Percentiles rank a stretch among this genome's conserved stretches.
Evolutionary conservation across 2,113 vertebrate genomes (phyloP).

Genomic region (Engraulis encrasicolus): DNA sequence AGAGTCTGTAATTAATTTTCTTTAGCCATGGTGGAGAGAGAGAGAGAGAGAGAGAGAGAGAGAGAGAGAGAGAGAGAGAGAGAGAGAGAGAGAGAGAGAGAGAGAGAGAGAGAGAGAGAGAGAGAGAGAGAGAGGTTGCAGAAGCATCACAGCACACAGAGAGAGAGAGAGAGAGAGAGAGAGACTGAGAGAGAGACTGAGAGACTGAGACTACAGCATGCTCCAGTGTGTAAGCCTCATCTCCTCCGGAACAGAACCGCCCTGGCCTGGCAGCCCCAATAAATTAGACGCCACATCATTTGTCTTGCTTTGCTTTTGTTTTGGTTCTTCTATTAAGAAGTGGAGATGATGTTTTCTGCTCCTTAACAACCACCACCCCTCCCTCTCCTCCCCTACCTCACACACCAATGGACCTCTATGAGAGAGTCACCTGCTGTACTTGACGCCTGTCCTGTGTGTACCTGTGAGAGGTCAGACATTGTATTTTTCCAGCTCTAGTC

Average conservation of each 20-base stretch:
- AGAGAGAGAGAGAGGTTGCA: no score
- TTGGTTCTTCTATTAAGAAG: conserved; percentile 55
- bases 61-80: conserved; percentile 1
- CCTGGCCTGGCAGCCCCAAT: conserved; percentile 64
- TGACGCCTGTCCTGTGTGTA: neutral
- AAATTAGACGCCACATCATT: conserved; percentile 71
- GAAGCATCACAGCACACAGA: no score
- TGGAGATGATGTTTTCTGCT: conserved; percentile 52
- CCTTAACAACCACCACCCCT: no score
- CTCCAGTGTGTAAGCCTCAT: conserved; percentile 65
- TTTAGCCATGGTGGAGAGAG: conserved; percentile 46
- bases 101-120: conserved; percentile 47
- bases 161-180: neutral
- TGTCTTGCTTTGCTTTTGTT: conserved; percentile 66
- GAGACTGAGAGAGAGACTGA: no score
- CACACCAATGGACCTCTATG: no score
- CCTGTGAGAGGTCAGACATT: conserved; percentile 44
- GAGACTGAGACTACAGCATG: no score
- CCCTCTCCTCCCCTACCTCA: no score
- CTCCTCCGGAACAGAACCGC: conserved; percentile 65
- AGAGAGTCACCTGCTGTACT: conserved; percentile 44
- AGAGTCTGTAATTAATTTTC: conserved; percentile 72
- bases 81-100: no score
- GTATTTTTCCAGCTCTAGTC: conserved; percentile 24
- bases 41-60: conserved; percentile 35